Evolutionary conservation across 2,113 vertebrate species (phyloP).

Genomic region (Sylvietta virens): DNA sequence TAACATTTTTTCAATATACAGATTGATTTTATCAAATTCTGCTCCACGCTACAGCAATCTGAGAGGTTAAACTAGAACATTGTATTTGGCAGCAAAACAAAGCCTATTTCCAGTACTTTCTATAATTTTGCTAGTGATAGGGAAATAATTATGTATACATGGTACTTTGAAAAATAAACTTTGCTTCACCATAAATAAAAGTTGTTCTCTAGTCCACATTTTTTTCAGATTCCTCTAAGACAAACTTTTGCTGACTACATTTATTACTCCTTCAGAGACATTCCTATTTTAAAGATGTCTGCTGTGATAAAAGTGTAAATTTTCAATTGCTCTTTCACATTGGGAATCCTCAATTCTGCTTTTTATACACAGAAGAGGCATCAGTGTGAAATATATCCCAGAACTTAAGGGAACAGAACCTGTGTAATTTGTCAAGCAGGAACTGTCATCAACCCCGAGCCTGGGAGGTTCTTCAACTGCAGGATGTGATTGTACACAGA

Average conservation of each 20-base stretch:
- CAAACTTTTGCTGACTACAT: not conserved
- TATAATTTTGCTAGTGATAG: not conserved
- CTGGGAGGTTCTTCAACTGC: not conserved
- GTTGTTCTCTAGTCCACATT: not conserved
- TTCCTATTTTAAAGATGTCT: not conserved
- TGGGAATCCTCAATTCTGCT: not conserved
- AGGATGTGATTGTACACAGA: fast-evolving
- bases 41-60: not conserved
- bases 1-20: not conserved
- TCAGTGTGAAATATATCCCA: not conserved
- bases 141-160: not conserved
- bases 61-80: not conserved
- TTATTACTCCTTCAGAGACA: not conserved
- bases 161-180: not conserved
- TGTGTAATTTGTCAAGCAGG: not conserved
- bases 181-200: not conserved
- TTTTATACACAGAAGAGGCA: not conserved
- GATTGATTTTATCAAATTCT: not conserved
- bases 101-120: not conserved
- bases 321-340: not conserved
- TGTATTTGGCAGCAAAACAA: not conserved
- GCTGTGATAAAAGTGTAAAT: not conserved
- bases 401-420: not conserved
- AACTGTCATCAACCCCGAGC: not conserved
- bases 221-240: not conserved